Evolutionary conservation across 2,797 vertebrate species (phyloP).

Genomic region (Sorex maritimensis): DNA sequence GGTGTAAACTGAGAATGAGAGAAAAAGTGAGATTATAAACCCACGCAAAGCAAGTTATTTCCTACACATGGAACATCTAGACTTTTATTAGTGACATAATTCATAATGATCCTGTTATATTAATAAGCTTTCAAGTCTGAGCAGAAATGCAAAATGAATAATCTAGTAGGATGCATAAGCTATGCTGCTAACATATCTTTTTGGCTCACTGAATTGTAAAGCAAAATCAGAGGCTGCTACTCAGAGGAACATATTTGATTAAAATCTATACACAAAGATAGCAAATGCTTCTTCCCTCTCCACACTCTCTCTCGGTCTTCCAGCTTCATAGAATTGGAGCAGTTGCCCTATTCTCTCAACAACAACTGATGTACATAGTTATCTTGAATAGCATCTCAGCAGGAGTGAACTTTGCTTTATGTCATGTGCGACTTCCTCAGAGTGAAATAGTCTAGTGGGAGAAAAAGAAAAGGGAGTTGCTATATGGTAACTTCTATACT

Average conservation of each 20-base stretch:
- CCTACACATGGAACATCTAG: conserved; percentile 55
- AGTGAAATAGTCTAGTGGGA: not conserved
- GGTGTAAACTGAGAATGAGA: not conserved
- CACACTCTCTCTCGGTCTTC: not conserved
- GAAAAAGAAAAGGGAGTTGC: not conserved
- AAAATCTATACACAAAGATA: conserved; percentile 75
- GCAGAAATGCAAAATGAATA: conserved; percentile 85
- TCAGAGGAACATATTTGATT: conserved; percentile 78
- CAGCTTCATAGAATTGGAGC: conserved; percentile 6
- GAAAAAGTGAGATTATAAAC: not conserved
- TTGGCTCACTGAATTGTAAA: conserved; percentile 81
- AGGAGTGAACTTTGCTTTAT: conserved; percentile 48
- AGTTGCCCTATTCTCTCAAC: conserved; percentile 51
- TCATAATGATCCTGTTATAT: conserved; percentile 46
- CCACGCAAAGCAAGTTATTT: conserved; percentile 3
- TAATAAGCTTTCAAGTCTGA: conserved; percentile 67
- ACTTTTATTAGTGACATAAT: conserved; percentile 81
- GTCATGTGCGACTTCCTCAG: conserved; percentile 22
- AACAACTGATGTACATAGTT: conserved; percentile 16
- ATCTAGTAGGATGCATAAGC: conserved; percentile 77
- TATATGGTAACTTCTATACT: not conserved
- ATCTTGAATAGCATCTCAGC: conserved; percentile 39
- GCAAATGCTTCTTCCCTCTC: not conserved
- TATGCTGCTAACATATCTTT: conserved; percentile 80
- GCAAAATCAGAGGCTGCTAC: conserved; percentile 71